These are phyloP conservation scores for Charina bottae DNA, from an alignment of 2,113 vertebrate genomes.

Conservation along the genomic window DNA sequence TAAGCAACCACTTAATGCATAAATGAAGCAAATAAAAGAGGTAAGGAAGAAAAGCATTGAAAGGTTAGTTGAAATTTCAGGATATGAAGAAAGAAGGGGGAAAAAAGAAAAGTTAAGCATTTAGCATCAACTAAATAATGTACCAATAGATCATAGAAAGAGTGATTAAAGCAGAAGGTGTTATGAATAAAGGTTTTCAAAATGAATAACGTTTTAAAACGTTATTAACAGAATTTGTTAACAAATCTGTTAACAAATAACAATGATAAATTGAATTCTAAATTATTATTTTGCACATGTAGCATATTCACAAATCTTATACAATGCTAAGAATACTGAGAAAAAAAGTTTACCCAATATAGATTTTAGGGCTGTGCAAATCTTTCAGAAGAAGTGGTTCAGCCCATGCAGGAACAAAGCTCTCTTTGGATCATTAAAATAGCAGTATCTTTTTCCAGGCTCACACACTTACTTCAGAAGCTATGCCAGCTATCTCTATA, in stretches of 20 bases:
- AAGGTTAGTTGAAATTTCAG: slow-evolving; percentile 87
- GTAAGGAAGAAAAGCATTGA: slow-evolving; percentile 89
- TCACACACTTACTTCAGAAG: neutral
- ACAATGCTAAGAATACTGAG: slow-evolving; percentile 2
- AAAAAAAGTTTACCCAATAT: slow-evolving; percentile 1
- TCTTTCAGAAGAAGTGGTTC: neutral
- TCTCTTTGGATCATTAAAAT: neutral
- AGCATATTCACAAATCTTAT: slow-evolving; percentile 29
- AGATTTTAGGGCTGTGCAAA: neutral
- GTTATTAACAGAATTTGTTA: slow-evolving; percentile 22
- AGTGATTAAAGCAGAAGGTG: slow-evolving; percentile 82
- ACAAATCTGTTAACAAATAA: neutral
- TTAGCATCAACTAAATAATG: slow-evolving; percentile 83
- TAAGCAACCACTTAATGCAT: slow-evolving; percentile 99
- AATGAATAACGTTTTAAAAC: slow-evolving; percentile 62
- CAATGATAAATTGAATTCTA: neutral
- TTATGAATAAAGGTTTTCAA: slow-evolving; percentile 73
- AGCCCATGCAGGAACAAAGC: neutral
- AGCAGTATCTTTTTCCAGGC: neutral
- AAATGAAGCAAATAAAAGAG: slow-evolving; percentile 88
- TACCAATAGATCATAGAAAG: slow-evolving; percentile 78
- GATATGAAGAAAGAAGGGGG: slow-evolving; percentile 83
- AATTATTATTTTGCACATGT: slow-evolving; percentile 12
- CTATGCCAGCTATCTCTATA: neutral
- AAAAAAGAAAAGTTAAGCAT: slow-evolving; percentile 83